Evolutionary conservation across 2,113 vertebrate species (phyloP).

Genomic region (Apus apus): DNA sequence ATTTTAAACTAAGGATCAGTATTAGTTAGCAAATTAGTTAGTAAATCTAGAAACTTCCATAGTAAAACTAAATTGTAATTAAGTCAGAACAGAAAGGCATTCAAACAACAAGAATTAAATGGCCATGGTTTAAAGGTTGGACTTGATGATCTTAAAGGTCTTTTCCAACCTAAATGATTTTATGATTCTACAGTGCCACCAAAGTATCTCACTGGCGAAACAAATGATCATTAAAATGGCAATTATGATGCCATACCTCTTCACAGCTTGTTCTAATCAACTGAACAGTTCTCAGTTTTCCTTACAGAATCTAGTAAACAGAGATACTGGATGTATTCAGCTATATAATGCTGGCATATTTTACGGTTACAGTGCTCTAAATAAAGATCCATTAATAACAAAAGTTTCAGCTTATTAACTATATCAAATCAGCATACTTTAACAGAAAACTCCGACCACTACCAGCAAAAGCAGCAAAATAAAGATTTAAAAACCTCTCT

Average conservation of each 20-base stretch:
- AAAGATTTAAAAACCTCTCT: neutral
- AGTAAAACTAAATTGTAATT: constrained; percentile 3
- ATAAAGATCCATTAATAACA: neutral
- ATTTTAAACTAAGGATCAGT: neutral
- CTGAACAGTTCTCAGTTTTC: neutral
- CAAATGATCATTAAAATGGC: neutral
- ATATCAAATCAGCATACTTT: neutral
- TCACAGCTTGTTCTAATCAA: neutral
- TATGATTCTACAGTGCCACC: neutral
- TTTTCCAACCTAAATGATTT: too few species aligned
- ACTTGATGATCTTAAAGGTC: too few species aligned
- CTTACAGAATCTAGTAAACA: neutral
- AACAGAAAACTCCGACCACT: neutral
- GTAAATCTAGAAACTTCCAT: neutral
- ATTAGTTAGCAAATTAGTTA: neutral
- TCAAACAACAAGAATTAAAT: neutral
- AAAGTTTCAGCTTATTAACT: neutral
- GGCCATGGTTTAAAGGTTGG: neutral
- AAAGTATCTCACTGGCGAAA: neutral
- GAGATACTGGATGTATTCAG: neutral
- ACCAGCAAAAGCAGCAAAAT: neutral
- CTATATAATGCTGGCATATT: neutral
- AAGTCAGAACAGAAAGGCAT: neutral
- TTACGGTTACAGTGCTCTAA: neutral
- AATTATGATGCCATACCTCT: neutral